Percentiles rank a stretch among this genome's conserved stretches.
Evolutionary conservation across 2,113 vertebrate genomes (phyloP).

Genomic region (Labeo rohita): DNA sequence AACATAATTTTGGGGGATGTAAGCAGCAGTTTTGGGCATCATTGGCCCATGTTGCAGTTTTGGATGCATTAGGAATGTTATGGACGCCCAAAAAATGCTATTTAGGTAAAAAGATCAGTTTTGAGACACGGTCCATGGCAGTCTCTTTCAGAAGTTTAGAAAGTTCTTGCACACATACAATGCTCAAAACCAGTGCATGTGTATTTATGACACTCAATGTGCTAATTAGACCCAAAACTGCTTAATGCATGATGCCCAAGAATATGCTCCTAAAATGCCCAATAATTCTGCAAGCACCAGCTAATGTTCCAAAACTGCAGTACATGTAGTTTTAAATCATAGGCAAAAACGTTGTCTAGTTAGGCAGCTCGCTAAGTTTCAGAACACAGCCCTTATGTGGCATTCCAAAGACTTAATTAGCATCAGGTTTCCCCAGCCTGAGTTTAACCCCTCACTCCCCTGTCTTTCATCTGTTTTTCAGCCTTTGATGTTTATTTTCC

Average conservation of each 20-base stretch:
- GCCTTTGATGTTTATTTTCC: slow-evolving; percentile 40
- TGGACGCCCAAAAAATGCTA: not conserved
- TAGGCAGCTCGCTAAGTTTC: not conserved
- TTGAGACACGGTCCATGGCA: not conserved
- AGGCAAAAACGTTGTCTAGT: not conserved
- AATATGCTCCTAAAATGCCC: not conserved
- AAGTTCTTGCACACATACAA: not conserved
- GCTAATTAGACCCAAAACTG: not conserved
- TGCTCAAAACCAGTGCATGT: not conserved
- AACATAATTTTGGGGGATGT: not conserved
- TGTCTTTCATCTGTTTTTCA: not conserved
- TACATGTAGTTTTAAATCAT: not conserved
- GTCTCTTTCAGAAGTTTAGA: not conserved
- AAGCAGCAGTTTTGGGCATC: not conserved
- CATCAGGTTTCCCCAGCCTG: slow-evolving; percentile 79
- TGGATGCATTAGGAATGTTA: not conserved
- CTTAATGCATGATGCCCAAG: not conserved
- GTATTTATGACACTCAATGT: not conserved
- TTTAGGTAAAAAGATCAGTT: not conserved
- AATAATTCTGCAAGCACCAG: not conserved
- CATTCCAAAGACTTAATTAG: slow-evolving; percentile 80
- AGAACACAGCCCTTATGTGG: slow-evolving; percentile 57
- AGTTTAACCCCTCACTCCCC: slow-evolving; percentile 75
- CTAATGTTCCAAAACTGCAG: not conserved
- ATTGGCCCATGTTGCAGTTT: not conserved